Percentiles rank a stretch among this genome's conserved stretches.
phyloP scores from a whole-genome alignment of 2,888 invertebrate genomes.

The Agrotis puta region DNA sequence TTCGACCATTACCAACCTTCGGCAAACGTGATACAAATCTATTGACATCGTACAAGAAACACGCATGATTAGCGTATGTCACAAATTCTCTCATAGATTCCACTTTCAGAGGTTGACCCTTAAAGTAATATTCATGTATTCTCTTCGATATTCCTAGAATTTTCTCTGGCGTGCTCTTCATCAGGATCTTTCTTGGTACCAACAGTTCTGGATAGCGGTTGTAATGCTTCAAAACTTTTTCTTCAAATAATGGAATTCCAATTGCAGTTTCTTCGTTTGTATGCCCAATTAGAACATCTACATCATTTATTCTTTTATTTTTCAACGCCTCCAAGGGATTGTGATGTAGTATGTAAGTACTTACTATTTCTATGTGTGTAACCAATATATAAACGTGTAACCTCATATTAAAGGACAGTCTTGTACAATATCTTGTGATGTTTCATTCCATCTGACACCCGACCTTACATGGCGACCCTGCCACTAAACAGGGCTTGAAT shows the following conservation, averaged over 20 bases:
- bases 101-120: slow-evolving; percentile 58
- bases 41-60: slow-evolving; percentile 66
- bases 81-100: slow-evolving; percentile 69
- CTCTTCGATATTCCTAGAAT: slow-evolving; percentile 70
- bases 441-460: too few species aligned
- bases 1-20: slow-evolving; percentile 41
- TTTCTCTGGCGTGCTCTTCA: slow-evolving; percentile 60
- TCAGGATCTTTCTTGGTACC: slow-evolving; percentile 72
- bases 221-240: slow-evolving; percentile 53
- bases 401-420: too few species aligned
- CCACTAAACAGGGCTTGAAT: too few species aligned
- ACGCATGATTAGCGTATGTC: slow-evolving; percentile 61
- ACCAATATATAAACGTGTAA: too few species aligned
- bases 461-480: too few species aligned
- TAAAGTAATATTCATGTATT: slow-evolving; percentile 75
- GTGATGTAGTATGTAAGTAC: too few species aligned
- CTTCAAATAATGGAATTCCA: slow-evolving; percentile 52
- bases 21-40: slow-evolving; percentile 49
- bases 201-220: slow-evolving; percentile 71
- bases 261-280: slow-evolving; percentile 92
- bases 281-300: slow-evolving; percentile 93
- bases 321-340: slow-evolving; percentile 68
- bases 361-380: too few species aligned
- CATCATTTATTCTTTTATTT: slow-evolving; percentile 85
- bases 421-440: too few species aligned